Conservation (phyloP, 2,797 vertebrate genomes). For the Spinus pinus region DNA sequence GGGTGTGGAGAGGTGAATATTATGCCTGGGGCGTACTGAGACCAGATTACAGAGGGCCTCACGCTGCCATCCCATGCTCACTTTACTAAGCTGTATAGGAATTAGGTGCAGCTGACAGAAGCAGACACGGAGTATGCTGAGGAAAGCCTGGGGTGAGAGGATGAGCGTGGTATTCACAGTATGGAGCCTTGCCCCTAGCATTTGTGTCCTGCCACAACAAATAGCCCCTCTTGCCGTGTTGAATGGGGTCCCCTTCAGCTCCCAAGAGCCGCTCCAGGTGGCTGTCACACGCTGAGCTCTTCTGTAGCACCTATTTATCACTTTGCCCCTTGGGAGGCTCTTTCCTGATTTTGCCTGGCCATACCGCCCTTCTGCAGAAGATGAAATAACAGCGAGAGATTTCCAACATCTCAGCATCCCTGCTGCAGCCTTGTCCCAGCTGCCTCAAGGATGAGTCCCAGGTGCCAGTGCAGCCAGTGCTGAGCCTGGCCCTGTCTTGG, state of each 20-base stretch:
- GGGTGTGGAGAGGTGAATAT: background rate
- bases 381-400: fast-evolving
- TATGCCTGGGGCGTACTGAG: background rate
- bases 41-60: background rate
- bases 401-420: background rate
- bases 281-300: fast-evolving
- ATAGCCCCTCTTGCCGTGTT: background rate
- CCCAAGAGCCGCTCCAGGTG: background rate
- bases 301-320: background rate
- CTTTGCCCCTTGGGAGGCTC: background rate
- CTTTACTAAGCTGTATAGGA: background rate
- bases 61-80: background rate
- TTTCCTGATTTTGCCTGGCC: background rate
- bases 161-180: background rate
- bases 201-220: background rate
- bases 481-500: background rate
- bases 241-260: background rate
- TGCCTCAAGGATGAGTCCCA: background rate
- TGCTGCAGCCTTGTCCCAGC: background rate
- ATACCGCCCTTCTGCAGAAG: background rate
- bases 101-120: background rate
- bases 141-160: background rate
- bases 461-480: fast-evolving
- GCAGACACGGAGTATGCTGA: background rate
- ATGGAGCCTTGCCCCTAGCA: background rate